Conservation (phyloP, 2,888 invertebrate species). For the Pyrgus malvae region DNA sequence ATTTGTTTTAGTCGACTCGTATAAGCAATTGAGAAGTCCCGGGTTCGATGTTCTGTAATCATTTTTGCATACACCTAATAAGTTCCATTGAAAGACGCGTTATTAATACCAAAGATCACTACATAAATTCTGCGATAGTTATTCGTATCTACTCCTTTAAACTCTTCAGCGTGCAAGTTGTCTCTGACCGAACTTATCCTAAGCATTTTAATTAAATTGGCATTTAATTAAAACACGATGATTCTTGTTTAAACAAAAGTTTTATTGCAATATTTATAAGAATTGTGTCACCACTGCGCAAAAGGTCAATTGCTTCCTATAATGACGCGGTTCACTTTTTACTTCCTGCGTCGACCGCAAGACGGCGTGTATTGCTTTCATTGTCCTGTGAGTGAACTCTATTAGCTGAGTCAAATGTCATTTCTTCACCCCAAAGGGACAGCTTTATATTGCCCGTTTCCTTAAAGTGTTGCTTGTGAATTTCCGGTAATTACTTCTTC, state of each 20-base stretch:
- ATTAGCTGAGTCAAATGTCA: conserved; percentile 79
- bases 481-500: conserved; percentile 78
- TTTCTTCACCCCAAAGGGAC: conserved; percentile 64
- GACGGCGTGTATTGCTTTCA: conserved; percentile 63
- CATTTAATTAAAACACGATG: background rate
- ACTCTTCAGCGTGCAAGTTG: too few species aligned
- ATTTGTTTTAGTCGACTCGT: too few species aligned
- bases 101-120: too few species aligned
- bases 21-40: too few species aligned
- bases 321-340: conserved; percentile 47
- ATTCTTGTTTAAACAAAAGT: background rate
- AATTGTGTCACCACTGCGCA: conserved; percentile 6
- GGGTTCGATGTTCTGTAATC: too few species aligned
- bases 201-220: background rate
- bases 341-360: conserved; percentile 70
- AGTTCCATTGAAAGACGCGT: too few species aligned
- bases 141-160: too few species aligned
- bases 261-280: conserved; percentile 8
- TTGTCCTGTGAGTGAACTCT: conserved; percentile 64
- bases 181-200: too few species aligned
- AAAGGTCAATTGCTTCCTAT: conserved; percentile 33
- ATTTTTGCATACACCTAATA: too few species aligned
- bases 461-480: conserved; percentile 55
- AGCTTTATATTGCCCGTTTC: conserved; percentile 61
- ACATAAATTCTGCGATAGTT: too few species aligned